These are phyloP conservation scores for Rhogogaster chlorosoma DNA, from an alignment of 2,888 invertebrate species.

Conservation along the genomic window DNA sequence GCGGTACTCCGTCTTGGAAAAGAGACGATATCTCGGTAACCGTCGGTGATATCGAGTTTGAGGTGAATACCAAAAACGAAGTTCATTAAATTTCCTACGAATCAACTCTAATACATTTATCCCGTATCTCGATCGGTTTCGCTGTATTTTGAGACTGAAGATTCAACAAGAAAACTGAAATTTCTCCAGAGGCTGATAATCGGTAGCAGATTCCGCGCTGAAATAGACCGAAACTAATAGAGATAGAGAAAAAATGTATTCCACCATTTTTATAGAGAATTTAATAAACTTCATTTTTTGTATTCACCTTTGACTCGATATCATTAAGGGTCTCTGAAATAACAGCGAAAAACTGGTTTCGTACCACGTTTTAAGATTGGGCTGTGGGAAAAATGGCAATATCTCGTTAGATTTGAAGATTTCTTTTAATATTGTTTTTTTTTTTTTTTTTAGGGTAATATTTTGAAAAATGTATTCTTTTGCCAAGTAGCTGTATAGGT, in stretches of 20 bases:
- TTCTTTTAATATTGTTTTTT: background rate
- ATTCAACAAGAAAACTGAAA: background rate
- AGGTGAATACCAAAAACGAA: background rate
- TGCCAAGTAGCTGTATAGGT: conserved; percentile 64
- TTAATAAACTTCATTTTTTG: background rate
- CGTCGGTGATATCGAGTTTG: background rate
- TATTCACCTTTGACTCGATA: background rate
- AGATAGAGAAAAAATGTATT: background rate
- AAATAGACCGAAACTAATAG: background rate
- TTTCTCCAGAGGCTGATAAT: background rate
- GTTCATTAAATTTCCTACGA: background rate
- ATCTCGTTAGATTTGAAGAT: background rate
- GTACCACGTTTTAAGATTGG: background rate
- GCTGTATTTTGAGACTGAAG: background rate
- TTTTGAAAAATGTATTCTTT: conserved; percentile 43
- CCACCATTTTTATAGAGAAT: background rate
- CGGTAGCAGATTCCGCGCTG: background rate
- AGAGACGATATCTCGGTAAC: background rate
- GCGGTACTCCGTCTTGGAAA: no score
- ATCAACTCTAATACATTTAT: background rate
- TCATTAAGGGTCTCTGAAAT: background rate
- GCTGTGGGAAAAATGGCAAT: background rate
- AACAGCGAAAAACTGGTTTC: background rate
- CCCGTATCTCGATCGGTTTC: background rate
- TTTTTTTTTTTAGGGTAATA: background rate